Conservation (phyloP, 2,113 vertebrate species). For the Dolichotis patagonum region DNA sequence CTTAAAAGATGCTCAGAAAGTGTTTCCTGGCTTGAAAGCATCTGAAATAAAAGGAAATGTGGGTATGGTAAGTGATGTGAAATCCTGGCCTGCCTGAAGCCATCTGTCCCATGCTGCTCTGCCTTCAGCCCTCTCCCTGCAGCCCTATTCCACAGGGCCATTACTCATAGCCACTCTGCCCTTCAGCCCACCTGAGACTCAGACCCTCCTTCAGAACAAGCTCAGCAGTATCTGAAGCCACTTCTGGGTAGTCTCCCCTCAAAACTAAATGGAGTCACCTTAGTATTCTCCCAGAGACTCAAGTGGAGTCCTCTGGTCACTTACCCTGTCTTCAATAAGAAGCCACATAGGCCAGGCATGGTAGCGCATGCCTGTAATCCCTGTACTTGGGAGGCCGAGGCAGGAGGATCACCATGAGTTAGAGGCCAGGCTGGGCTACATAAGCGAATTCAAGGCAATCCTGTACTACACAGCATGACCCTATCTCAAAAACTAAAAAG, state of each 20-base stretch:
- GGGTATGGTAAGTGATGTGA: neutral
- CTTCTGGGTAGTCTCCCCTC: constrained; percentile 23
- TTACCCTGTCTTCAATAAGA: constrained; percentile 15
- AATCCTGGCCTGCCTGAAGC: neutral
- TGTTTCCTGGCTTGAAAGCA: constrained; percentile 71
- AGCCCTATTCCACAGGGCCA: neutral
- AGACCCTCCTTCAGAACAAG: neutral
- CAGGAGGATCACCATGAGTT: neutral
- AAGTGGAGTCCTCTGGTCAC: neutral
- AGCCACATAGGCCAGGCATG: neutral
- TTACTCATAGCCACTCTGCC: neutral
- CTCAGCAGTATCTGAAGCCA: neutral
- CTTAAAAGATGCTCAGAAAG: constrained; percentile 69
- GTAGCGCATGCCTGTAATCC: neutral
- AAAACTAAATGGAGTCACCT: neutral
- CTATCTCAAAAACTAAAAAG: neutral
- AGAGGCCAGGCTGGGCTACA: neutral
- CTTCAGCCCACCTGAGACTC: neutral
- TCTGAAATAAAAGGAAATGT: constrained; percentile 73
- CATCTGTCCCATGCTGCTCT: neutral
- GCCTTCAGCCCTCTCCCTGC: neutral
- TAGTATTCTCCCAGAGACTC: constrained; percentile 14
- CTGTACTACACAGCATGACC: neutral
- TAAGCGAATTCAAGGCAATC: neutral
- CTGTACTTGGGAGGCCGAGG: neutral